Conservation (phyloP, 2,888 invertebrate species). For the Orthonevra nobilis region DNA sequence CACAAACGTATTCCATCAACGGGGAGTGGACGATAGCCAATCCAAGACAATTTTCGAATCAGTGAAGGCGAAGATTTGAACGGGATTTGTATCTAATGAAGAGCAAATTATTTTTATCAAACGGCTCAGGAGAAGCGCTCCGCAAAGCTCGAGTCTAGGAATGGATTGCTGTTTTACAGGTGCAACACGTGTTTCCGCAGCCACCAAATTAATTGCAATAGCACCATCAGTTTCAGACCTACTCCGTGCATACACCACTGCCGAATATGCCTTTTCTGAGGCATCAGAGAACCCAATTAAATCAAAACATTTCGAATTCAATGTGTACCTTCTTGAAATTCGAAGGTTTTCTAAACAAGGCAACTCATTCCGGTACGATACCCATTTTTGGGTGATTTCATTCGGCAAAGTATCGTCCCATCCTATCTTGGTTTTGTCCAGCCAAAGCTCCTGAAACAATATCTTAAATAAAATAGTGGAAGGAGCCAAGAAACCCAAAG, state of each 20-base stretch:
- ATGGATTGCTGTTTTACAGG: background rate
- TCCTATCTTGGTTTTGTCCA: background rate
- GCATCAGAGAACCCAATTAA: constrained; percentile 1
- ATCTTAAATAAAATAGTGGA: too few species aligned
- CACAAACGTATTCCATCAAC: too few species aligned
- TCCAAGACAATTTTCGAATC: too few species aligned
- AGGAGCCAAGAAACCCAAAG: too few species aligned
- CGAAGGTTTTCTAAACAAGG: background rate
- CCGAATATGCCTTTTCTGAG: background rate
- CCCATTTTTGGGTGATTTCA: background rate
- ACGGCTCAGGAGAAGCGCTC: too few species aligned
- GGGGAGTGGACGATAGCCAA: too few species aligned
- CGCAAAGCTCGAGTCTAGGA: too few species aligned
- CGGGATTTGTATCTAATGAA: too few species aligned
- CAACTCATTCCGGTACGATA: background rate
- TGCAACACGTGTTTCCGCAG: background rate
- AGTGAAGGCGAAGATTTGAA: too few species aligned
- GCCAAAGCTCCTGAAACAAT: constrained; percentile 17
- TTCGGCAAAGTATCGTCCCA: constrained; percentile 3
- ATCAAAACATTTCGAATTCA: background rate
- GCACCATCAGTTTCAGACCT: background rate
- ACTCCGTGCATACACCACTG: background rate
- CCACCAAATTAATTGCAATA: background rate
- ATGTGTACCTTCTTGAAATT: constrained; percentile 2
- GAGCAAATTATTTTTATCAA: too few species aligned